Percentiles rank a stretch among this genome's conserved stretches.
These are phyloP conservation scores for Calliphora vicina DNA, from an alignment of 1,140 invertebrate species.

Conservation along the genomic window DNA sequence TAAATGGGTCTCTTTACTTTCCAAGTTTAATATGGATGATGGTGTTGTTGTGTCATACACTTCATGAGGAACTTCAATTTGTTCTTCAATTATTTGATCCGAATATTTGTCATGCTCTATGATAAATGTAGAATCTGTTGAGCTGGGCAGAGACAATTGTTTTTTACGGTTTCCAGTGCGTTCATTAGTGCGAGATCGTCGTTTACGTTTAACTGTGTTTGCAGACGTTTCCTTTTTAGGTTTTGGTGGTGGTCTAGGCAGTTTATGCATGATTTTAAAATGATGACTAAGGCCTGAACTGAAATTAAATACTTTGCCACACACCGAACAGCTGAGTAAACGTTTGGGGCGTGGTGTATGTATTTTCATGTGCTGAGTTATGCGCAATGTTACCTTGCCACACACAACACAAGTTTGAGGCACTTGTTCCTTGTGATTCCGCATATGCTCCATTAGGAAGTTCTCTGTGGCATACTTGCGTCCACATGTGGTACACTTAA, in stretches of 20 bases:
- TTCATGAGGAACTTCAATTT: constrained; percentile 7
- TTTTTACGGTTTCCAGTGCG: neutral
- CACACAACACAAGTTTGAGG: constrained; percentile 36
- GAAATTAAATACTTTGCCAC: constrained; percentile 39
- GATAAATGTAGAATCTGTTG: neutral
- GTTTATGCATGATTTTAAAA: constrained; percentile 37
- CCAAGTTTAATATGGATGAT: neutral
- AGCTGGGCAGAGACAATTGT: neutral
- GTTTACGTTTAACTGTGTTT: neutral
- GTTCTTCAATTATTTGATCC: constrained; percentile 2
- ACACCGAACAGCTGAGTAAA: constrained; percentile 28
- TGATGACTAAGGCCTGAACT: constrained; percentile 39
- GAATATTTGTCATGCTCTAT: neutral
- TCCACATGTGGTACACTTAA: constrained; percentile 33
- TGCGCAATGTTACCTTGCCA: constrained; percentile 36
- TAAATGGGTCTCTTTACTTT: neutral
- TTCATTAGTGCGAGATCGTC: neutral
- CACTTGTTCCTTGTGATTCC: constrained; percentile 37
- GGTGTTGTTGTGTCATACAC: neutral
- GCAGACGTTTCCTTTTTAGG: neutral
- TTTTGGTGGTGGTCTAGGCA: constrained; percentile 18
- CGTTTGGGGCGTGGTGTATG: constrained; percentile 35
- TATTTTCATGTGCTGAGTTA: constrained; percentile 40
- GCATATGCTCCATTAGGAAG: constrained; percentile 32
- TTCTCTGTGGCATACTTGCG: constrained; percentile 36